Evolutionary conservation across 2,113 vertebrate genomes (phyloP), one percentile per base, ranked within the genome.

Genomic region (Scomber japonicus): DNA sequence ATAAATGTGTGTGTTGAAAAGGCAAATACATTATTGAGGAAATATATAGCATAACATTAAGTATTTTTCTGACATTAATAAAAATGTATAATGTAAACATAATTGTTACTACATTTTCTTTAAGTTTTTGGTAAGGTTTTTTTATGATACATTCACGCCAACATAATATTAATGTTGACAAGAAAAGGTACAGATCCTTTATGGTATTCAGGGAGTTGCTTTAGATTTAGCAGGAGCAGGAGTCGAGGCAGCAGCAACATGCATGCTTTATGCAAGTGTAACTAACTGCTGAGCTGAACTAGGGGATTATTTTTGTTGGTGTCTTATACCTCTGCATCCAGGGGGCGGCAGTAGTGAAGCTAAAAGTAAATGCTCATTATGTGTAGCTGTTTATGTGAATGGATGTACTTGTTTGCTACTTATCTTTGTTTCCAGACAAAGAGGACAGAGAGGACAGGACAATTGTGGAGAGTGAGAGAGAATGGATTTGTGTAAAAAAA

Each of bases 341-440:
- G 55, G 1, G 11, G 66, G 63, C 60, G 80, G 70, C 61, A 70
- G 53, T 49, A 51, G 14, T 31, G 57, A 48, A 57, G 10, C 49
- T 15, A 9, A 48, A 54, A 61, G 14, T 35, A 51, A 56, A 56
- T 9, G 13, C 16, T 49, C 11, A 54, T 27, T 19, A 19, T 8
- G 3, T 61, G 24, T 73, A 4, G 46, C 14, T 70, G 16, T 68
- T 11, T n/a, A 5, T 53, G 56, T 46, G 50, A 21, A 50, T 49
- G 14, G 50, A 54, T 69, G 45, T 57, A 16, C 21, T 21, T 21
- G 21, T 21, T 21, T 16, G 53, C 45, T 57, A 19, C 9, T 21
- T 11, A 45, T 60, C 19, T 9, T 50, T 27, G 17, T 50, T 17
- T 15, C 10, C 31, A 17, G 9, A 27, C 7, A 1, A 46, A 6